Evolutionary conservation across 1,140 invertebrate genomes (phyloP).

Genomic region (Chironomus tepperi): DNA sequence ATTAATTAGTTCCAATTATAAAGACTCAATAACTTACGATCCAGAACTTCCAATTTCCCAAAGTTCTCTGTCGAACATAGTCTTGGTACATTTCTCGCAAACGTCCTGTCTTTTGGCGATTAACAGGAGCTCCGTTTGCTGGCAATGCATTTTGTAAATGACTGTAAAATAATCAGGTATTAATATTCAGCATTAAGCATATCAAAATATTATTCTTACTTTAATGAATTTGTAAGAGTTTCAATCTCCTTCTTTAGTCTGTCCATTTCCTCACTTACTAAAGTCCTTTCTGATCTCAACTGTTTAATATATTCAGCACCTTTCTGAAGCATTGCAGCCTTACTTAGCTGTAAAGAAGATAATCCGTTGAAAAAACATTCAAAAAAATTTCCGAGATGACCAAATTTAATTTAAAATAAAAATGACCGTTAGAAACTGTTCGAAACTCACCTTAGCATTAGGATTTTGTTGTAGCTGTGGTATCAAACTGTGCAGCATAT

Average conservation of each 20-base stretch:
- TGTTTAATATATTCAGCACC: slow-evolving; percentile 93
- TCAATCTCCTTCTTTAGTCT: slow-evolving; percentile 79
- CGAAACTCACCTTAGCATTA: slow-evolving; percentile 68
- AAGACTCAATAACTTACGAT: slow-evolving; percentile 70
- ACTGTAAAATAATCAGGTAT: slow-evolving; percentile 42
- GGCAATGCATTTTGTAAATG: slow-evolving; percentile 91
- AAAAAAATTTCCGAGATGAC: not conserved
- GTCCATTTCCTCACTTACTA: slow-evolving; percentile 86
- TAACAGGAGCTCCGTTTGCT: slow-evolving; percentile 89
- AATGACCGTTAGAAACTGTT: slow-evolving; percentile 19
- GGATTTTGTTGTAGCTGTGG: slow-evolving; percentile 85
- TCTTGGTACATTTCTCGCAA: slow-evolving; percentile 93
- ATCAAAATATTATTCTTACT: slow-evolving; percentile 45
- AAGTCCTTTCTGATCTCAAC: slow-evolving; percentile 72
- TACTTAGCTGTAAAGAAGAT: slow-evolving; percentile 64
- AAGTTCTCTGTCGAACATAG: slow-evolving; percentile 76
- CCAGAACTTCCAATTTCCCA: slow-evolving; percentile 97
- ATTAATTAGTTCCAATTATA: not conserved
- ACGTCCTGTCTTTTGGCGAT: slow-evolving; percentile 77
- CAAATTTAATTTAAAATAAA: too few species aligned
- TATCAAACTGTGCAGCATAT: slow-evolving; percentile 87
- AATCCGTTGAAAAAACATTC: not conserved
- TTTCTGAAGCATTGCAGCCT: slow-evolving; percentile 94
- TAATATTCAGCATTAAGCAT: not conserved
- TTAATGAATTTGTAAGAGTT: slow-evolving; percentile 80